These are phyloP conservation scores for Chamaea fasciata DNA, from an alignment of 2,113 vertebrate genomes.

Conservation along the genomic window DNA sequence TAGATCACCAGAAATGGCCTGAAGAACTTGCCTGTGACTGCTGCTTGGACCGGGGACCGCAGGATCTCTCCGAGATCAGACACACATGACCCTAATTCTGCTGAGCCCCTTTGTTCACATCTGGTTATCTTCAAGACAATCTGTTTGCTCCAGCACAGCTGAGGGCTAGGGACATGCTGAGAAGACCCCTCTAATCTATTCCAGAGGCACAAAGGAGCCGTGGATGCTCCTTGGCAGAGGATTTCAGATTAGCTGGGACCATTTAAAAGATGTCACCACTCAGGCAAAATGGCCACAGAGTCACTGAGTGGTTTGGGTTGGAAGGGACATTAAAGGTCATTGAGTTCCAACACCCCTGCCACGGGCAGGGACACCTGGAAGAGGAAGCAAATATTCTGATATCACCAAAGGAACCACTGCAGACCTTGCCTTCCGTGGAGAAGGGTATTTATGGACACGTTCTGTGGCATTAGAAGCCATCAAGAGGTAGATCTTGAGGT, in stretches of 20 bases:
- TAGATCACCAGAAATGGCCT: neutral
- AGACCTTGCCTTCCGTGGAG: neutral
- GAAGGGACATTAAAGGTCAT: neutral
- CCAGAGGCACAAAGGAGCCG: neutral
- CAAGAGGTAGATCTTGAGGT: neutral
- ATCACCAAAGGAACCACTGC: fast-evolving
- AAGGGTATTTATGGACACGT: neutral
- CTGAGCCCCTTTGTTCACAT: neutral
- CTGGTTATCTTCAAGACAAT: slow-evolving; percentile 7
- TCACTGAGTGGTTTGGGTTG: neutral
- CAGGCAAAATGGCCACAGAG: neutral
- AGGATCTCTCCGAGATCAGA: slow-evolving; percentile 4
- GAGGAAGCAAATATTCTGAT: neutral
- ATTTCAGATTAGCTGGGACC: neutral
- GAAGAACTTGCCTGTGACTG: neutral
- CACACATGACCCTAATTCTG: neutral
- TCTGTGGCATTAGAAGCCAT: neutral
- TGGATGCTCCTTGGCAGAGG: neutral
- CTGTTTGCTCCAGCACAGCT: neutral
- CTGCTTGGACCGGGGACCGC: neutral
- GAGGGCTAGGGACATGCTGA: neutral
- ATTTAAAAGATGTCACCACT: neutral
- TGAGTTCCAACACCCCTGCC: neutral
- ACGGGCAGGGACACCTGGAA: neutral
- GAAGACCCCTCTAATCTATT: neutral